Percentiles rank a stretch among this genome's conserved stretches.
Evolutionary conservation across 2,888 invertebrate genomes (phyloP).

Genomic region (Drosophila multiciliata): DNA sequence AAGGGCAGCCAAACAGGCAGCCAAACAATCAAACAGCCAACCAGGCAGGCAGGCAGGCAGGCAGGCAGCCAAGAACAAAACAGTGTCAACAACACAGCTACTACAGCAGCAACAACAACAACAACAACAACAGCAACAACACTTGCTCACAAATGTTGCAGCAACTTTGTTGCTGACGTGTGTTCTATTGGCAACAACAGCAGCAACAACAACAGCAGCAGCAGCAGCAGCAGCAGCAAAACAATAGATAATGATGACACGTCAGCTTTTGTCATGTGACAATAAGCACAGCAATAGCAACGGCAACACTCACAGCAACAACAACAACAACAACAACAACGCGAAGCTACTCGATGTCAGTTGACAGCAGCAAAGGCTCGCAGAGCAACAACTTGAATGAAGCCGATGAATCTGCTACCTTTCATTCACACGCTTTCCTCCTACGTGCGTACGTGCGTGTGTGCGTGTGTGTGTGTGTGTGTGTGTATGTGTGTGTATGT

Average conservation of each 20-base stretch:
- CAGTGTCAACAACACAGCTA: conserved; percentile 44
- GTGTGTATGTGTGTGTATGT: conserved; percentile 2
- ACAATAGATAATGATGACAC: conserved; percentile 78
- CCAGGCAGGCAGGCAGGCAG: conserved; percentile 30
- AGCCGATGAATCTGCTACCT: conserved; percentile 29
- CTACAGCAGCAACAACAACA: conserved; percentile 10
- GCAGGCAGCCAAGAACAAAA: conserved; percentile 41
- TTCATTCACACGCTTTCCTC: neutral
- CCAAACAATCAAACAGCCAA: conserved; percentile 9
- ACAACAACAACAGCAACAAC: conserved; percentile 8
- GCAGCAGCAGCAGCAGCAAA: conserved; percentile 35
- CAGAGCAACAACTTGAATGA: conserved; percentile 67
- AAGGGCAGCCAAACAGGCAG: conserved; percentile 28
- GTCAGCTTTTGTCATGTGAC: conserved; percentile 78
- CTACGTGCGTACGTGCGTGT: neutral
- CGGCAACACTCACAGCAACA: conserved; percentile 20
- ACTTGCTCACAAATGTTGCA: conserved; percentile 53
- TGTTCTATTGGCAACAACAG: conserved; percentile 34
- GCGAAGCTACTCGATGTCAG: conserved; percentile 71
- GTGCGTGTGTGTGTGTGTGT: conserved; percentile 2
- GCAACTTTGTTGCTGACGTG: conserved; percentile 66
- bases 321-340: conserved; percentile 31
- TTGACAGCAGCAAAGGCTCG: conserved; percentile 66
- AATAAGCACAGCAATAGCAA: conserved; percentile 53
- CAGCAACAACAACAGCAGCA: conserved; percentile 33